phyloP scores from a whole-genome alignment of 1,140 invertebrate species.

The Drosophila tsacasi region DNA sequence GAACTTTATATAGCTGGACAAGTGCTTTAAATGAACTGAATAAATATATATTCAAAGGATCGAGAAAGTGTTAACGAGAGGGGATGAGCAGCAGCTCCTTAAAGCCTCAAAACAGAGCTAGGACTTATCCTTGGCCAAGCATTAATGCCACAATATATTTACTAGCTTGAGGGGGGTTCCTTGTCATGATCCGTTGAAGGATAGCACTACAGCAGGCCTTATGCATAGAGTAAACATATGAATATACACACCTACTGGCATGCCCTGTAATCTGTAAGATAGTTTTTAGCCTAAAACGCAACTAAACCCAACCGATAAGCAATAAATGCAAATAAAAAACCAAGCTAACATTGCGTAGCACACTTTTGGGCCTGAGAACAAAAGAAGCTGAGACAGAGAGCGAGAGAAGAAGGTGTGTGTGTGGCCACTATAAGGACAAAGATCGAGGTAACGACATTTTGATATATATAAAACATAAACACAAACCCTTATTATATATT shows the following conservation, averaged over 20 bases:
- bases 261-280: constrained; percentile 11
- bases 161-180: constrained; percentile 15
- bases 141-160: constrained; percentile 27
- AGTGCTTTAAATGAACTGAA: constrained; percentile 34
- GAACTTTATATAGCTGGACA: not conserved
- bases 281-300: constrained; percentile 24
- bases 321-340: constrained; percentile 32
- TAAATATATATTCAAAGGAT: constrained; percentile 9
- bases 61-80: not conserved
- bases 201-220: constrained; percentile 1
- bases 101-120: not conserved
- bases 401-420: not conserved
- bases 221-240: not conserved
- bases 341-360: constrained; percentile 20
- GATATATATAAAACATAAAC: constrained; percentile 18
- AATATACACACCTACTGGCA: not conserved
- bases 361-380: constrained; percentile 22
- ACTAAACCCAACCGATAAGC: constrained; percentile 48
- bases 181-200: not conserved
- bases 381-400: not conserved
- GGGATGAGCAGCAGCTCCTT: not conserved
- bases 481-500: constrained; percentile 24
- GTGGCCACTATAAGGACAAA: not conserved
- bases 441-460: constrained; percentile 11
- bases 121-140: constrained; percentile 5